These are phyloP conservation scores for Hiodon tergisus DNA, from an alignment of 2,113 vertebrate species.

Conservation along the genomic window DNA sequence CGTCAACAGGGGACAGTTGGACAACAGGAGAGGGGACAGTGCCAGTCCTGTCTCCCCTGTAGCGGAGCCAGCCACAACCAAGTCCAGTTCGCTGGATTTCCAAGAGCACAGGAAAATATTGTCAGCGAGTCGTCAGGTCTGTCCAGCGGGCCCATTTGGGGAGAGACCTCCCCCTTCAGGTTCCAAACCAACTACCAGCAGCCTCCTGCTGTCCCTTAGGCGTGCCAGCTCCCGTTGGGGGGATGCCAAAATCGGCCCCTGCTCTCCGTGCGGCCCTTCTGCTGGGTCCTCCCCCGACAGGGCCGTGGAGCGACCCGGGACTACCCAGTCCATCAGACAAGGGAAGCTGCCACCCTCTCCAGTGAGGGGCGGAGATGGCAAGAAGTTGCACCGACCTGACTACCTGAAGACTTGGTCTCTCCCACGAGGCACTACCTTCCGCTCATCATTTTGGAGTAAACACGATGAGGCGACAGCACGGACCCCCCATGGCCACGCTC, in stretches of 20 bases:
- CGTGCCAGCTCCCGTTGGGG: constrained; percentile 37
- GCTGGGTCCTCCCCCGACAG: not conserved
- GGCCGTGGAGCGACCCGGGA: not conserved
- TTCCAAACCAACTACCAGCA: constrained; percentile 60
- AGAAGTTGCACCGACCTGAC: not conserved
- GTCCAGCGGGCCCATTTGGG: not conserved
- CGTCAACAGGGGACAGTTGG: constrained; percentile 24
- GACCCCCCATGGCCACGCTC: not conserved
- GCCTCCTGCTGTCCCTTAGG: constrained; percentile 58
- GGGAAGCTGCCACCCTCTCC: not conserved
- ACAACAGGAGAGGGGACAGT: constrained; percentile 28
- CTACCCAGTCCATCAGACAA: not conserved
- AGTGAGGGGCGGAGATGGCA: not conserved
- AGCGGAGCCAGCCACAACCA: not conserved
- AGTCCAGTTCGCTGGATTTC: constrained; percentile 30
- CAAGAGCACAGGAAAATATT: constrained; percentile 37
- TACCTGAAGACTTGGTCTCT: not conserved
- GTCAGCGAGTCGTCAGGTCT: constrained; percentile 33
- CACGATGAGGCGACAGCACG: not conserved
- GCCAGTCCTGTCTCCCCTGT: not conserved
- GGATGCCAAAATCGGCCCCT: constrained; percentile 15
- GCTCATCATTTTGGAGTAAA: not conserved
- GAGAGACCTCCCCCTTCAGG: constrained; percentile 34
- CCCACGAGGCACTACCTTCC: not conserved
- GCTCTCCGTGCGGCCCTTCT: not conserved